phyloP scores from a whole-genome alignment of 2,888 invertebrate genomes.

The Lasius platythorax region DNA sequence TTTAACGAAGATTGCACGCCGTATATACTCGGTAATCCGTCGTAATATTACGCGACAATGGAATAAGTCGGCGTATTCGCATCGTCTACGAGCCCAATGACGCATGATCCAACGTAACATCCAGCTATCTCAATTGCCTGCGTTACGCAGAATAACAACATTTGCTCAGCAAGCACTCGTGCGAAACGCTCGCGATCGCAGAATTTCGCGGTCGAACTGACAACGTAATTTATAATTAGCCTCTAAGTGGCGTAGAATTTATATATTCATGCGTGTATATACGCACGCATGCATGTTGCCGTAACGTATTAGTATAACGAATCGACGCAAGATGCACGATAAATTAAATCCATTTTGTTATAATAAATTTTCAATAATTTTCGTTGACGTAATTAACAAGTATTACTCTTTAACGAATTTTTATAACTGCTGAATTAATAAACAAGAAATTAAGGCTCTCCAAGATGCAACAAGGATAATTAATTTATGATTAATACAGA shows the following conservation, averaged over 20 bases:
- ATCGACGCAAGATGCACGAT: background rate
- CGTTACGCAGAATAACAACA: slow-evolving; percentile 38
- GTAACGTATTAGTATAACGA: background rate
- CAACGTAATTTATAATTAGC: slow-evolving; percentile 36
- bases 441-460: background rate
- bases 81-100: slow-evolving; percentile 41
- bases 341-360: background rate
- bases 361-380: background rate
- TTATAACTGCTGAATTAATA: background rate
- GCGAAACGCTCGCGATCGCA: slow-evolving; percentile 3
- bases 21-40: slow-evolving; percentile 18
- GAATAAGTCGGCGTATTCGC: slow-evolving; percentile 54
- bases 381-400: background rate
- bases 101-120: slow-evolving; percentile 40
- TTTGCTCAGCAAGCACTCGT: slow-evolving; percentile 47
- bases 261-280: background rate
- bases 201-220: slow-evolving; percentile 28
- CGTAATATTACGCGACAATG: slow-evolving; percentile 41
- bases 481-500: background rate
- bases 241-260: slow-evolving; percentile 14
- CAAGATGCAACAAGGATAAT: background rate
- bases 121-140: slow-evolving; percentile 34
- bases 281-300: background rate
- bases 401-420: background rate
- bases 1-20: slow-evolving; percentile 36